Evolutionary conservation across 2,113 vertebrate genomes (phyloP).

Genomic region (Megaceryle maxima): DNA sequence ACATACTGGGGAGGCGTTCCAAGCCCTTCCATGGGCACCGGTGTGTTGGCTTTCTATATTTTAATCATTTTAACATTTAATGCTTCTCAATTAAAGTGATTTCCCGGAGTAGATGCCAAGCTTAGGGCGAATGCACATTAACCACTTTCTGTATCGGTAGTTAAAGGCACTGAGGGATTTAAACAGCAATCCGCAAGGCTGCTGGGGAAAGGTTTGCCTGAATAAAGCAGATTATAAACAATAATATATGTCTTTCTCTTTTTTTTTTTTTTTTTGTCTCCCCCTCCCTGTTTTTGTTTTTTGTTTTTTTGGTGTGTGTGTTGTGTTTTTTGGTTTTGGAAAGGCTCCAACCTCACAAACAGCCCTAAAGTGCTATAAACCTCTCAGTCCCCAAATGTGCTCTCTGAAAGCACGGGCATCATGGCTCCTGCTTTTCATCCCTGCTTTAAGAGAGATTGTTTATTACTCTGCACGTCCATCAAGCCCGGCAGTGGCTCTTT

Average conservation of each 20-base stretch:
- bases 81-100: constrained; percentile 87
- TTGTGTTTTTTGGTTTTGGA: constrained; percentile 61
- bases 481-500: background rate
- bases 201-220: constrained; percentile 79
- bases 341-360: constrained; percentile 76
- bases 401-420: constrained; percentile 15
- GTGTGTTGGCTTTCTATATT: constrained; percentile 71
- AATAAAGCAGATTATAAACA: constrained; percentile 92
- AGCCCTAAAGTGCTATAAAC: constrained; percentile 81
- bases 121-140: constrained; percentile 78
- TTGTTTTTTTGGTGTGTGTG: background rate
- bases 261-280: background rate
- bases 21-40: constrained; percentile 18
- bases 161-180: constrained; percentile 89
- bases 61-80: constrained; percentile 87
- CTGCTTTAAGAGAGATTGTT: constrained; percentile 35
- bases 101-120: constrained; percentile 83
- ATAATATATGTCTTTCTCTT: constrained; percentile 80
- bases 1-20: background rate
- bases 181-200: constrained; percentile 81
- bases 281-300: background rate
- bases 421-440: background rate
- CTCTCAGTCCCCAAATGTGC: constrained; percentile 56
- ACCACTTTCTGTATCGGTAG: constrained; percentile 83
- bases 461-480: constrained; percentile 58